phyloP scores from a whole-genome alignment of 2,888 invertebrate genomes.

The Sphaeridia pumilis region DNA sequence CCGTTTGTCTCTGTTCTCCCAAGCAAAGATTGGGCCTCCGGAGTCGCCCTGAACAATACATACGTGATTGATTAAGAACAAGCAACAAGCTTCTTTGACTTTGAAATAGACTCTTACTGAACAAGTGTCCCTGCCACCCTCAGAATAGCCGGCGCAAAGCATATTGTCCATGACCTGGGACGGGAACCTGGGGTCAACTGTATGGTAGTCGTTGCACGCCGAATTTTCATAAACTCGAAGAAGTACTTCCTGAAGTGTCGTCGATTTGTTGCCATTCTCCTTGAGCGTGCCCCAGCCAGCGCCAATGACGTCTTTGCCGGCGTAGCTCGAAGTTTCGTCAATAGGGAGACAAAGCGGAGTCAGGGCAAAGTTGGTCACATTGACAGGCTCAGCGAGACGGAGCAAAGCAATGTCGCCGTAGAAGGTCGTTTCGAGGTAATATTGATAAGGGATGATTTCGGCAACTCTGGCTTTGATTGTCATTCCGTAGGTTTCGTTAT shows the following conservation, averaged over 20 bases:
- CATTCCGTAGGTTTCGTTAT: conserved; percentile 24
- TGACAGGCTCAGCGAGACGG: conserved; percentile 24
- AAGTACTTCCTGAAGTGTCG: conserved; percentile 29
- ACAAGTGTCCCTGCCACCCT: conserved; percentile 34
- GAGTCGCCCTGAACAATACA: conserved; percentile 19
- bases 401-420: conserved; percentile 32
- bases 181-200: conserved; percentile 23
- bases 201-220: conserved; percentile 34
- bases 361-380: conserved; percentile 20
- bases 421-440: conserved; percentile 33
- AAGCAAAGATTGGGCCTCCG: conserved; percentile 28
- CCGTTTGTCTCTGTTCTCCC: conserved; percentile 18
- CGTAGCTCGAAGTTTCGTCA: conserved; percentile 15
- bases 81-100: conserved; percentile 1
- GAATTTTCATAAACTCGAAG: conserved; percentile 25
- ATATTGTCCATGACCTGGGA: conserved; percentile 34
- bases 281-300: conserved; percentile 31
- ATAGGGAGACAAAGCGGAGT: conserved; percentile 31
- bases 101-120: conserved; percentile 11
- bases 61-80: background rate
- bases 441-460: conserved; percentile 31
- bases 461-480: conserved; percentile 22
- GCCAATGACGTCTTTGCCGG: conserved; percentile 29
- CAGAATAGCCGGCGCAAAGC: conserved; percentile 29
- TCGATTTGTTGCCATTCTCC: conserved; percentile 25